Evolutionary conservation across 2,888 invertebrate genomes (phyloP).

Genomic region (Pemphredon lugubris): DNA sequence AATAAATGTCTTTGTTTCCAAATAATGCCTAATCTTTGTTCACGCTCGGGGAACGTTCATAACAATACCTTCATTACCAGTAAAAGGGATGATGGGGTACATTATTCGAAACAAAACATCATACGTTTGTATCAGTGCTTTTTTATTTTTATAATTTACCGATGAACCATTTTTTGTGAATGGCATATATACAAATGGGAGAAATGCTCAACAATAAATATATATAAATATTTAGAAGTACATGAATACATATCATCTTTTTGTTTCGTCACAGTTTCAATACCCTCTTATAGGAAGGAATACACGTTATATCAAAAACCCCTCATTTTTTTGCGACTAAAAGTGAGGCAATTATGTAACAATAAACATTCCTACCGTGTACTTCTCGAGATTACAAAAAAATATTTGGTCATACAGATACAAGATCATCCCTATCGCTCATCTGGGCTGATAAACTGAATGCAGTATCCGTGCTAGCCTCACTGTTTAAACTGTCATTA

Average conservation of each 20-base stretch:
- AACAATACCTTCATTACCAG: too few species aligned
- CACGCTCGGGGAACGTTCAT: too few species aligned
- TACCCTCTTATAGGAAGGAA: background rate
- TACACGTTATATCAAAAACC: too few species aligned
- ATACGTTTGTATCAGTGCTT: too few species aligned
- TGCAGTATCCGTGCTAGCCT: constrained; percentile 80
- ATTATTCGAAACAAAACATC: too few species aligned
- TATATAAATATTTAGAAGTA: constrained; percentile 14
- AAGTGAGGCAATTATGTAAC: background rate
- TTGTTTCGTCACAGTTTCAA: background rate
- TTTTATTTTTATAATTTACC: constrained; percentile 18
- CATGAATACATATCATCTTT: background rate
- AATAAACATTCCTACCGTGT: constrained; percentile 7
- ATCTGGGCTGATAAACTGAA: constrained; percentile 78
- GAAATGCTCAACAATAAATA: constrained; percentile 8
- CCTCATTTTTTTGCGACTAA: background rate
- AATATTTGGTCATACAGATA: constrained; percentile 61
- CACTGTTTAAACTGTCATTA: constrained; percentile 78
- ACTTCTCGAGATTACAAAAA: constrained; percentile 25
- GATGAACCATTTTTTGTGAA: constrained; percentile 10
- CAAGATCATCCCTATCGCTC: constrained; percentile 76
- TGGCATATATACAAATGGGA: constrained; percentile 38
- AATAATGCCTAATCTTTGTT: too few species aligned
- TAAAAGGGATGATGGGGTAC: too few species aligned
- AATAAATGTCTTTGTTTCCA: too few species aligned